Evolutionary conservation across 92 coral and sea anemone species (phyloP), one percentile per base, ranked within the genome.

Genomic region (Zoanthus solanderi): DNA sequence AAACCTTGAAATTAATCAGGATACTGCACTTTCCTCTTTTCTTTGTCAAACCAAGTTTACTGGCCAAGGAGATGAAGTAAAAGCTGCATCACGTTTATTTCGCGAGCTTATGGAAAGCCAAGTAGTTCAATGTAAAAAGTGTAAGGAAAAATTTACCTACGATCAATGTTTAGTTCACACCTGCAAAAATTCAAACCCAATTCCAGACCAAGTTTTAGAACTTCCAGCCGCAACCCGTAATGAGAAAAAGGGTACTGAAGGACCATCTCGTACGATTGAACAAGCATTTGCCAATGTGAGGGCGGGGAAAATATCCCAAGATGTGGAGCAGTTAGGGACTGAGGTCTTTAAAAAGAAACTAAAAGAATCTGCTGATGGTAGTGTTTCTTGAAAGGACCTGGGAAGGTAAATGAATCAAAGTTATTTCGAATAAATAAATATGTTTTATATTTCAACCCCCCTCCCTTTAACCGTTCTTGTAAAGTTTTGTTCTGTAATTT

Each of bases 101-200:
- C 71, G 83, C 34, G 83, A 78, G 61, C 83, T 78, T 14, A 78
- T 78, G 83, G 31, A 14, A 7, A 78, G 68, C 44, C 83, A 78
- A 57, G 54, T 31, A 58, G 83, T 78, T 57, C 71, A 78, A 47
- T 78, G 71, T 34, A 78, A 42, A 78, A 57, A 78, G 45, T 78
- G 83, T 78, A 3, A 28, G 7, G 83, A 5, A 58, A 56, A 78
- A 57, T 56, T 78, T 28, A 78, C 34, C 17, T 78, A 78, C 31
- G 53, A 78, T 11, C 83, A 78, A 78, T 57, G 83, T 10, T 78
- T 34, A 53, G n/a, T 53, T 34, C 83, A 78, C 83, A 78, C 30
- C 31, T 78, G 83, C 83, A 7, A 2, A n/a, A n/a, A 63, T 29
- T 15, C 69, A 66, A 57, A 58, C n/a, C 71, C 29, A 56, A 42